Evolutionary conservation across 2,888 invertebrate genomes (phyloP).

Genomic region (Lasioglossum oenotherae): DNA sequence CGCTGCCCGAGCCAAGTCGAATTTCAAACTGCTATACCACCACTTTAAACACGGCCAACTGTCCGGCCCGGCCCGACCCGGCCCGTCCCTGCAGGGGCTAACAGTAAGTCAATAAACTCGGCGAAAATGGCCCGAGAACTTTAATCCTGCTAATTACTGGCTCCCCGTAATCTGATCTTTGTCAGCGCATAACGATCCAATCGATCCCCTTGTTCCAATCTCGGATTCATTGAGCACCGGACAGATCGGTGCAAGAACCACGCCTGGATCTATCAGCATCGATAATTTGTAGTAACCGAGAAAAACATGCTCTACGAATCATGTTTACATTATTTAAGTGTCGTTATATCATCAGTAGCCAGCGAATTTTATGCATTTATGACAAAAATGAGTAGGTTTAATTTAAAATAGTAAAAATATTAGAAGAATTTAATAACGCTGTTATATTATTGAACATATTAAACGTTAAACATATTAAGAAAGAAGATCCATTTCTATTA

Average conservation of each 20-base stretch:
- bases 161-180: conserved; percentile 6
- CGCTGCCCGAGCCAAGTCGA: conserved; percentile 42
- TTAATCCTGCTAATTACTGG: conserved; percentile 37
- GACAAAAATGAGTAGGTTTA: too few species aligned
- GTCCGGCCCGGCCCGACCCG: background rate
- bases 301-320: background rate
- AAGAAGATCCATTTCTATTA: too few species aligned
- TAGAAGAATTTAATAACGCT: too few species aligned
- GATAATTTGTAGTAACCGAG: background rate
- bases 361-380: too few species aligned
- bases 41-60: conserved; percentile 27
- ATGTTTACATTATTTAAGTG: background rate
- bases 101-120: conserved; percentile 44
- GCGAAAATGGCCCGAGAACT: conserved; percentile 37
- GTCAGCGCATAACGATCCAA: background rate
- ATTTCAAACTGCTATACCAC: conserved; percentile 46
- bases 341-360: background rate
- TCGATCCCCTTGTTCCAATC: background rate
- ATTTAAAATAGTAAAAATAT: too few species aligned
- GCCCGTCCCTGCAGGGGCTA: background rate
- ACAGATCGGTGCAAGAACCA: background rate
- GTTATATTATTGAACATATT: too few species aligned
- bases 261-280: background rate
- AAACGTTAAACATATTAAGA: too few species aligned
- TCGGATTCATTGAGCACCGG: too few species aligned